These are phyloP conservation scores for Aythya fuligula DNA, from an alignment of 2,797 vertebrate genomes.

Conservation along the genomic window DNA sequence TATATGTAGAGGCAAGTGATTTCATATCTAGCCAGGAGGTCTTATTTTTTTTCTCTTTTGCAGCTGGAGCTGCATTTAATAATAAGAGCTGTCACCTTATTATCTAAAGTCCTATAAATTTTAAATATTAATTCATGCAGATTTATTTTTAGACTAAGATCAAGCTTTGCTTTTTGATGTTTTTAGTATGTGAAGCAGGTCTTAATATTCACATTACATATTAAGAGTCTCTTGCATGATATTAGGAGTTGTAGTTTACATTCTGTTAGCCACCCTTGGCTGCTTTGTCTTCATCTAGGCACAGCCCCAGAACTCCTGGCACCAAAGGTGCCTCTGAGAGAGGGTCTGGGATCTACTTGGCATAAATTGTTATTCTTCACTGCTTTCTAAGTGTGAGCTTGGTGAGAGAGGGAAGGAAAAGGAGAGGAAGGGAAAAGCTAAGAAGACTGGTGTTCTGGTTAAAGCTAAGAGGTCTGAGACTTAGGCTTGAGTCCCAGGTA, in stretches of 20 bases:
- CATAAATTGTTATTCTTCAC: background rate
- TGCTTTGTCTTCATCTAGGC: background rate
- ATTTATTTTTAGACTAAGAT: slow-evolving; percentile 24
- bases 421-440: background rate
- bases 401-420: background rate
- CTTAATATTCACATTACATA: background rate
- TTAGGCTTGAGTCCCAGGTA: background rate
- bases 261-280: background rate
- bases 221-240: background rate
- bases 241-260: background rate
- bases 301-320: background rate
- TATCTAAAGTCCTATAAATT: background rate
- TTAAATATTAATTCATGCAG: background rate
- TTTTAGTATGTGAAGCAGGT: background rate
- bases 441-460: background rate
- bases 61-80: background rate
- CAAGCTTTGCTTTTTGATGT: background rate
- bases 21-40: background rate
- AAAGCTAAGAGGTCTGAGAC: background rate
- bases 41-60: background rate
- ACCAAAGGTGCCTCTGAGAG: background rate
- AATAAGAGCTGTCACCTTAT: background rate
- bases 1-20: background rate
- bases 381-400: background rate
- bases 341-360: background rate